These are phyloP conservation scores for Onychomys leucogaster DNA, from an alignment of 2,797 vertebrate genomes.

Conservation along the genomic window DNA sequence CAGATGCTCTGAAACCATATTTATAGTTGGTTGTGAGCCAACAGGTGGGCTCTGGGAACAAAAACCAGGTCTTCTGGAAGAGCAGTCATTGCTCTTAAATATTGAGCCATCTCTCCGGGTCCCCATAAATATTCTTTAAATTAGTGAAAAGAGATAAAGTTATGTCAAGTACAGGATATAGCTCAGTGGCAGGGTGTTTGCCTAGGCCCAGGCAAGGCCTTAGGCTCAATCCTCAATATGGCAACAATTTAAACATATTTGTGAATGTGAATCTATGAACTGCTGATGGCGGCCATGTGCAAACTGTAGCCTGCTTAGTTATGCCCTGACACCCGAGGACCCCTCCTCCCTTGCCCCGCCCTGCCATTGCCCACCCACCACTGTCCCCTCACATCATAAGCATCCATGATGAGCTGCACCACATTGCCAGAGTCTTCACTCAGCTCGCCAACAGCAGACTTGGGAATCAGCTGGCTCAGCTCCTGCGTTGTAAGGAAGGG, in stretches of 20 bases:
- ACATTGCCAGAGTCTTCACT: slow-evolving; percentile 91
- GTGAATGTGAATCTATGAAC: neutral
- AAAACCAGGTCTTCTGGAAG: neutral
- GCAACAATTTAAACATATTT: neutral
- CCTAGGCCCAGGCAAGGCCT: neutral
- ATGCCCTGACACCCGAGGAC: neutral
- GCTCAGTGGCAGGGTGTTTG: neutral
- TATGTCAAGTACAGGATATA: neutral
- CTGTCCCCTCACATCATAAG: slow-evolving; percentile 86
- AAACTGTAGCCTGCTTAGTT: neutral
- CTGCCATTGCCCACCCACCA: neutral
- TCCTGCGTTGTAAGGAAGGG: slow-evolving; percentile 80
- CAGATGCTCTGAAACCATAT: neutral
- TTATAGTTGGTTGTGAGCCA: neutral
- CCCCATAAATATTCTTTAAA: neutral
- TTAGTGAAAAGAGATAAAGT: neutral
- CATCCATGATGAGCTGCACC: slow-evolving; percentile 90
- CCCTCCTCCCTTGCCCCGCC: neutral
- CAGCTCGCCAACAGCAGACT: slow-evolving; percentile 89
- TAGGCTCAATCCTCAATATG: neutral
- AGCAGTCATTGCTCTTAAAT: neutral
- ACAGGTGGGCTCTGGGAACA: neutral
- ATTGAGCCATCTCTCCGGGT: neutral
- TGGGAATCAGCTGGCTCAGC: slow-evolving; percentile 90
- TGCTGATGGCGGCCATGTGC: neutral